phyloP scores from a whole-genome alignment of 2,797 vertebrate genomes.

The Molossus alvarezi region DNA sequence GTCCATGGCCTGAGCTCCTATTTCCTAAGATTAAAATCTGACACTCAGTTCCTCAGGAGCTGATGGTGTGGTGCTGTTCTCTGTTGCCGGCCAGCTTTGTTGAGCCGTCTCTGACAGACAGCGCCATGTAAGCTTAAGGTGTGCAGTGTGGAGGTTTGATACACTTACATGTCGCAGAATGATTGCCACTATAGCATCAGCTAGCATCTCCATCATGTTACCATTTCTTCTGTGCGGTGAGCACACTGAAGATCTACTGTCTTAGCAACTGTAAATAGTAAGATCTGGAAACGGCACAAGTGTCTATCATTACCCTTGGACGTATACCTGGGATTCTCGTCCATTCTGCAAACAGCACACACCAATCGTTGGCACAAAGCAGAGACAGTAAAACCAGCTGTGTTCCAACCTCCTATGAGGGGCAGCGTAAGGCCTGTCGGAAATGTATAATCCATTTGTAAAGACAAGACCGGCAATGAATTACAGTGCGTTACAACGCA shows the following conservation, averaged over 20 bases:
- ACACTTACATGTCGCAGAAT: neutral
- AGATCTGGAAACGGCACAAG: no score
- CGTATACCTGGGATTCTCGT: neutral
- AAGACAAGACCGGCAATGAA: neutral
- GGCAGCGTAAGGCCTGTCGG: neutral
- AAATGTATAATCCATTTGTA: neutral
- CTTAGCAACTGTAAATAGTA: neutral
- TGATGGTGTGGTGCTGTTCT: neutral
- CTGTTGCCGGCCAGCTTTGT: neutral
- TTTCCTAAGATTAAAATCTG: neutral
- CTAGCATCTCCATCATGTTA: rapidly evolving
- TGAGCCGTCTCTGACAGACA: neutral
- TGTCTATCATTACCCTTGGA: neutral
- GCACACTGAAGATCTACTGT: neutral
- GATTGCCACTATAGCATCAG: no score
- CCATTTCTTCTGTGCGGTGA: neutral
- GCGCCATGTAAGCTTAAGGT: neutral
- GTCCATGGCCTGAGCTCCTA: neutral
- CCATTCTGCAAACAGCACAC: neutral
- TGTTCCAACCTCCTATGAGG: neutral
- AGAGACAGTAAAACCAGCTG: neutral
- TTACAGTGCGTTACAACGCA: neutral
- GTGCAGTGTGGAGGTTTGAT: rapidly evolving
- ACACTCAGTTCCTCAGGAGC: neutral
- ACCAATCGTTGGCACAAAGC: neutral